Conservation (phyloP, 2,113 vertebrate species). For the Spermophilus dauricus region DNA sequence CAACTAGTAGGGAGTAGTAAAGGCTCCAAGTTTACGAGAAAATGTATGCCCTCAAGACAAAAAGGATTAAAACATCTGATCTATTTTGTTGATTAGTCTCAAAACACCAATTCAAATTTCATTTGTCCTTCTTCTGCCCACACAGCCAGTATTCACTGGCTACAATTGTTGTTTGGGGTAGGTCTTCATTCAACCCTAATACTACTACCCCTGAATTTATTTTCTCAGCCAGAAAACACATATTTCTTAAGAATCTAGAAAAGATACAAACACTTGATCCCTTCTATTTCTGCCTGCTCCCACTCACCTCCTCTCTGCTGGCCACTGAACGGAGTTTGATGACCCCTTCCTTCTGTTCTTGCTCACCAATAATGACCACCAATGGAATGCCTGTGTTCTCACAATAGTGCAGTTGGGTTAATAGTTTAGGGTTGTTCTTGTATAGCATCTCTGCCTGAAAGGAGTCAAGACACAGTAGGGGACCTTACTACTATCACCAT, state of each 20-base stretch:
- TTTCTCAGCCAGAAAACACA: conserved; percentile 31
- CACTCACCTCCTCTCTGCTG: conserved; percentile 93
- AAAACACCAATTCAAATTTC: conserved; percentile 13
- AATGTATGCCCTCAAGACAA: conserved; percentile 14
- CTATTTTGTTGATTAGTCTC: conserved; percentile 29
- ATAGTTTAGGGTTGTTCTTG: conserved; percentile 96
- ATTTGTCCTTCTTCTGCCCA: conserved; percentile 36
- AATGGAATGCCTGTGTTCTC: conserved; percentile 95
- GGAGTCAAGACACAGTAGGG: not conserved
- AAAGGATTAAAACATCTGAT: conserved; percentile 1
- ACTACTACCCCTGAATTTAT: conserved; percentile 8
- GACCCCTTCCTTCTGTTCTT: conserved; percentile 93
- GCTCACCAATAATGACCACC: conserved; percentile 95
- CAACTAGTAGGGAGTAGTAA: not conserved
- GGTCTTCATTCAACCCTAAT: conserved; percentile 1
- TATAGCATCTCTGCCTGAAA: conserved; percentile 95
- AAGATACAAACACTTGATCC: not conserved
- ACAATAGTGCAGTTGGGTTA: conserved; percentile 96
- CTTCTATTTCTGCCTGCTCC: not conserved
- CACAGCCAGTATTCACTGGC: not conserved
- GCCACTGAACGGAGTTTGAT: conserved; percentile 93
- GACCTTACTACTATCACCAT: not conserved
- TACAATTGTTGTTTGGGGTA: not conserved
- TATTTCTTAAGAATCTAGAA: conserved; percentile 53
- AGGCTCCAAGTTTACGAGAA: not conserved